Base-by-base conservation (phyloP, 35 echinoderm and acorn worm species). In the Heliocidaris tuberculata region DNA sequence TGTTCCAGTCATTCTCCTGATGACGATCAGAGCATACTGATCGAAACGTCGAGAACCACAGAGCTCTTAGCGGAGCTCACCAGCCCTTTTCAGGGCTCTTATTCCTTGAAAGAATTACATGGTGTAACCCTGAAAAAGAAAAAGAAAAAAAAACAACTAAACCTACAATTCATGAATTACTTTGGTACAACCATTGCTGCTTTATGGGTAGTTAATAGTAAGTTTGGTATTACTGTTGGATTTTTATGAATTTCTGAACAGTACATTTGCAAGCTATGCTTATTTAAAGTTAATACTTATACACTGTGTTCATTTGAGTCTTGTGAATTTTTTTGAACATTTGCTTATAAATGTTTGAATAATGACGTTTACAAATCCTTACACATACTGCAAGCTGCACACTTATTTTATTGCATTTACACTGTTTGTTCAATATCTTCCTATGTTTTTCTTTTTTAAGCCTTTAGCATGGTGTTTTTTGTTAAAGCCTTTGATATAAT, bases 331-430 rank as follows among this genome's bases (percentile, higher is more conserved):
- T n/a, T 3, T 78, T 78, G 27, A 78, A 78, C 19, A 78, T 24
- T 78, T 78, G 65, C 65, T 27, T 78, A 5, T 42, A 42, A 42
- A 42, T 42, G 35, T 78, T 8, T 9, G 27, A 27, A n/a, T 78
- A 78, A 7, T 78, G 65, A 27, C 27, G 4, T 78, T 42, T 78
- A 78, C 0, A 42, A 0, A 42, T 78, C 65, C 65, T 19, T 17
- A 78, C 65, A 78, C 65, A 78, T 78, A 78, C 5, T 78, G 65
- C 65, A 78, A 78, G 65, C 65, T n/a, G 65, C 65, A 78, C 65
- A 78, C 65, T 78, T 78, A 27, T 27, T 78, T 78, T 78, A 78
- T 78, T 78, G 19, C 27, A 78, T 78, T 27, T n/a, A n/a, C 65
- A 78, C 65, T 6, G 65, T 78, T 27, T 78, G 65, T 78, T 78